A percentile compares a stretch with the other conserved stretches of the same genome.
phyloP scores from a whole-genome alignment of 2,113 vertebrate genomes.

The Lagopus muta region DNA sequence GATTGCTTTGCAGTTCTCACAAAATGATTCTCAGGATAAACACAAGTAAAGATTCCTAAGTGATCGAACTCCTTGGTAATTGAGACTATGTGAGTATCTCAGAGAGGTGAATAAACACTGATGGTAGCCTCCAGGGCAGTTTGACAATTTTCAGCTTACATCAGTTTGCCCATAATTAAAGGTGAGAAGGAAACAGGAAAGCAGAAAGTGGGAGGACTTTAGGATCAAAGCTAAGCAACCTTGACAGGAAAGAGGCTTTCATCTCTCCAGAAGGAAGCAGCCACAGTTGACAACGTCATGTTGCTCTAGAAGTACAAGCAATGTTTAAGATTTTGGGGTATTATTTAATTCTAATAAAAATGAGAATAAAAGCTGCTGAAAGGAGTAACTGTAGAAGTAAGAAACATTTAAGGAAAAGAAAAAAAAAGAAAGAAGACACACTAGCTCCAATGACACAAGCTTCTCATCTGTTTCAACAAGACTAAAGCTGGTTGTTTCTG shows the following conservation, averaged over 20 bases:
- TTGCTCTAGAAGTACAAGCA: neutral
- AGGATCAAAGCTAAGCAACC: slow-evolving; percentile 43
- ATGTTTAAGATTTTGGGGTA: neutral
- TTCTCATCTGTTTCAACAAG: neutral
- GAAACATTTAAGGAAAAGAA: neutral
- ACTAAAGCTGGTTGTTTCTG: neutral
- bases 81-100: neutral
- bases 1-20: neutral
- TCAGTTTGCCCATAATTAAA: slow-evolving; percentile 17
- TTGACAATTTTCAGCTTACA: slow-evolving; percentile 34
- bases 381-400: neutral
- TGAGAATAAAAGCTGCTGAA: neutral
- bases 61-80: neutral
- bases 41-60: neutral
- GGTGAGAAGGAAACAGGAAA: neutral
- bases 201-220: neutral
- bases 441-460: neutral
- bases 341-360: neutral
- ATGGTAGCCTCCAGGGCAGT: neutral
- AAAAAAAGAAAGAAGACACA: neutral
- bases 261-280: neutral
- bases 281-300: neutral
- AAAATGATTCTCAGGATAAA: neutral
- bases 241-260: slow-evolving; percentile 36
- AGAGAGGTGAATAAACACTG: slow-evolving; percentile 13